Evolutionary conservation across 2,888 invertebrate genomes (phyloP).

Genomic region (Caenorhabditis sp.): DNA sequence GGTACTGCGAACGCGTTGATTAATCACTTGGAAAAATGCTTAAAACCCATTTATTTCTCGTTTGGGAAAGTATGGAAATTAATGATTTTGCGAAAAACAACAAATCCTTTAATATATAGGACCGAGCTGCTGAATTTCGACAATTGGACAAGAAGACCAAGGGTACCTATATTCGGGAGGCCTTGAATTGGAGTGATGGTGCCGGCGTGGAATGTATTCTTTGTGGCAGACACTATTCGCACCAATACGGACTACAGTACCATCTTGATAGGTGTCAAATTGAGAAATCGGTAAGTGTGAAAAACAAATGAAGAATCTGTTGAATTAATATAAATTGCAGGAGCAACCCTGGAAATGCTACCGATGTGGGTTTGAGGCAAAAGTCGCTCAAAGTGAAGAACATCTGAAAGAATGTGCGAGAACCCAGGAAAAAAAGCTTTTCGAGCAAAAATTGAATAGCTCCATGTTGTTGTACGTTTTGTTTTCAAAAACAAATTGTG

Average conservation of each 20-base stretch:
- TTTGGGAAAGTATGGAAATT: conserved; percentile 10
- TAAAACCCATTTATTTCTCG: conserved; percentile 3
- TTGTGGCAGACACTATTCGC: conserved; percentile 25
- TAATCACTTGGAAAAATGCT: conserved; percentile 29
- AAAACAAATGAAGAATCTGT: background rate
- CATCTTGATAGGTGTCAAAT: conserved; percentile 57
- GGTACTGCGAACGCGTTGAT: background rate
- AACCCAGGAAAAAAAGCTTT: conserved; percentile 4
- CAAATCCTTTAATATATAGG: conserved; percentile 2
- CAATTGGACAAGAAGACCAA: conserved; percentile 24
- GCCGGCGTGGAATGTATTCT: conserved; percentile 22
- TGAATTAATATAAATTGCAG: too few species aligned
- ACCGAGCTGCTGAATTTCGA: conserved; percentile 41
- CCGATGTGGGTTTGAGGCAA: conserved; percentile 35
- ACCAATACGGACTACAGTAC: conserved; percentile 29
- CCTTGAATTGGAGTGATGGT: background rate
- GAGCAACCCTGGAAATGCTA: conserved; percentile 60
- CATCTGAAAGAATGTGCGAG: conserved; percentile 33
- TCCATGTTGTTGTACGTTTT: conserved; percentile 3
- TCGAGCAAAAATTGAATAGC: background rate
- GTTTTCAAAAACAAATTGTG: background rate
- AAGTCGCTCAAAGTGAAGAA: background rate
- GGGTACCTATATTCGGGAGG: conserved; percentile 10
- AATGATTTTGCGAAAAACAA: background rate
- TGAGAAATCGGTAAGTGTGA: conserved; percentile 16